Percentiles rank a stretch among this genome's conserved stretches.
These are phyloP conservation scores for Drosophila borealis DNA, from an alignment of 2,888 invertebrate genomes.

Conservation along the genomic window DNA sequence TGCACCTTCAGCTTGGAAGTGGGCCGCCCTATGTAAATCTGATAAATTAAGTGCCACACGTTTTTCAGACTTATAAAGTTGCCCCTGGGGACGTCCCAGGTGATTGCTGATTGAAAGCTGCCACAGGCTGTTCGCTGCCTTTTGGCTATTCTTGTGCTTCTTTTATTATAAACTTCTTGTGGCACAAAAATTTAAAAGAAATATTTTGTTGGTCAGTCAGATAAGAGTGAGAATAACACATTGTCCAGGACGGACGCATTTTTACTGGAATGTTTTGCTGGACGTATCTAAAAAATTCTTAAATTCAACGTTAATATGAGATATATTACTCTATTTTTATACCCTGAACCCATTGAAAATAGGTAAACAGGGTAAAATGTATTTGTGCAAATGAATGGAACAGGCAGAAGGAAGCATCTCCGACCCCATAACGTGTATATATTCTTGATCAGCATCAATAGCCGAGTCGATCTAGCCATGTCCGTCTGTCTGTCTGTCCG, in stretches of 20 bases:
- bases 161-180: constrained; percentile 60
- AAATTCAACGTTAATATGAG: constrained; percentile 3
- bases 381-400: too few species aligned
- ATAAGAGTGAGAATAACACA: neutral
- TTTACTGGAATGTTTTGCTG: neutral
- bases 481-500: too few species aligned
- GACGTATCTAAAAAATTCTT: constrained; percentile 3
- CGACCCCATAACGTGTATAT: too few species aligned
- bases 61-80: constrained; percentile 32
- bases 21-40: constrained; percentile 68
- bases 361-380: too few species aligned
- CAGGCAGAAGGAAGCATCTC: too few species aligned
- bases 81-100: constrained; percentile 1
- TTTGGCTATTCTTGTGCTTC: constrained; percentile 31
- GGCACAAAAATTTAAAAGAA: constrained; percentile 67
- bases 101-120: constrained; percentile 47
- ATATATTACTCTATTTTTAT: neutral
- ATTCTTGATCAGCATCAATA: too few species aligned
- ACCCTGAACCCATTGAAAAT: too few species aligned
- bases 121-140: constrained; percentile 29
- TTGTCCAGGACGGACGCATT: neutral
- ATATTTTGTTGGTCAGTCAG: constrained; percentile 52
- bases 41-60: constrained; percentile 73
- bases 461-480: too few species aligned
- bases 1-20: constrained; percentile 58